These are phyloP conservation scores for Gobio gobio DNA, from an alignment of 2,113 vertebrate genomes.

Conservation along the genomic window DNA sequence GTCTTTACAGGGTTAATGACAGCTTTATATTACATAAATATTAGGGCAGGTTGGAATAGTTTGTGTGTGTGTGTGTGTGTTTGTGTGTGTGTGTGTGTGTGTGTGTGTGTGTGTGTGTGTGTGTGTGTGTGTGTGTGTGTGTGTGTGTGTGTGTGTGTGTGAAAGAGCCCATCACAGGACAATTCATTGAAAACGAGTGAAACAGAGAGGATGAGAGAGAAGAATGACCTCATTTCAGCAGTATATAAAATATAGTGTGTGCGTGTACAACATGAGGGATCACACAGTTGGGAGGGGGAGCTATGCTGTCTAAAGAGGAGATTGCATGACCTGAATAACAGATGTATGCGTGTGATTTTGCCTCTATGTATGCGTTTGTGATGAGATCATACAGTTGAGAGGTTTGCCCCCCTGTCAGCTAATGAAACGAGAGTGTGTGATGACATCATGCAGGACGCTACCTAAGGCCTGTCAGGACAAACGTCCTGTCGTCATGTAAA, in stretches of 20 bases:
- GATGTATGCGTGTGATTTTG: slow-evolving; percentile 26
- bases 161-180: not conserved
- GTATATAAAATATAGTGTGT: slow-evolving; percentile 41
- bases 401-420: slow-evolving; percentile 29
- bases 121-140: not conserved
- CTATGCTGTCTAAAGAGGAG: slow-evolving; percentile 42
- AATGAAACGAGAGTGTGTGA: slow-evolving; percentile 13
- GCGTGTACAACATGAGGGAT: slow-evolving; percentile 34
- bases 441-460: slow-evolving; percentile 14
- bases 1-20: not conserved
- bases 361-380: slow-evolving; percentile 25
- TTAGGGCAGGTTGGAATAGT: not conserved
- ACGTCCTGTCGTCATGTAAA: slow-evolving; percentile 19
- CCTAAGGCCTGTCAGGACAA: slow-evolving; percentile 23
- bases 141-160: not conserved
- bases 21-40: not conserved
- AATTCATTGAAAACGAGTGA: slow-evolving; percentile 20
- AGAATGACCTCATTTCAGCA: slow-evolving; percentile 51
- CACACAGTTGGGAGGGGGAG: not conserved
- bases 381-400: slow-evolving; percentile 48
- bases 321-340: slow-evolving; percentile 48
- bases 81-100: not conserved
- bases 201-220: slow-evolving; percentile 36
- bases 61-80: not conserved
- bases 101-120: not conserved